Evolutionary conservation across 64 coral and sea anemone species (phyloP).

Genomic region (Porites lutea): DNA sequence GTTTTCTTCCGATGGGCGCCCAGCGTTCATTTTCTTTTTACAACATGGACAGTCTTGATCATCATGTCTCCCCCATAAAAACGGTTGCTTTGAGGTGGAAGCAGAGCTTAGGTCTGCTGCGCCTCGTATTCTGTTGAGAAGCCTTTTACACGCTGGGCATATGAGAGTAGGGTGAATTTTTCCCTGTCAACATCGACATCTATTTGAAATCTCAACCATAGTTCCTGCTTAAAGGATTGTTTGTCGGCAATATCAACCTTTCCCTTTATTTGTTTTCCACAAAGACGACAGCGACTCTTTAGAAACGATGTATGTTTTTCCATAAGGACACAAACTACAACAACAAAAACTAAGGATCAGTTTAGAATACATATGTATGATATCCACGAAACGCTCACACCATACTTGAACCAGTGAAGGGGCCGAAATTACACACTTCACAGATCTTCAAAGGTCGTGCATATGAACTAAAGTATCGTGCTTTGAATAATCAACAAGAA

Average conservation of each 20-base stretch:
- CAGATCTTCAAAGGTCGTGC: no score
- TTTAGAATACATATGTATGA: neutral
- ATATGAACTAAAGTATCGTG: slow-evolving; percentile 5
- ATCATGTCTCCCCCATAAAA: neutral
- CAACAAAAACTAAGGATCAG: neutral
- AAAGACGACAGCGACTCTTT: neutral
- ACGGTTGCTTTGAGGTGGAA: neutral
- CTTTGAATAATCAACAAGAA: slow-evolving; percentile 8
- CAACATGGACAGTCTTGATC: no score
- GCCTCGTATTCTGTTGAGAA: slow-evolving; percentile 5
- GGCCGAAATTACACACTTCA: no score
- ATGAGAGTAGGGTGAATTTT: neutral
- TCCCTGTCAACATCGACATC: neutral
- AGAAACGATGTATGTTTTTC: slow-evolving; percentile 3
- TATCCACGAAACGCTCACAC: neutral
- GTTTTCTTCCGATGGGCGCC: neutral
- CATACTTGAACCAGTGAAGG: neutral
- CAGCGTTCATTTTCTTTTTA: neutral
- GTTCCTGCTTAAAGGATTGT: neutral
- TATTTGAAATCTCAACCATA: slow-evolving; percentile 8
- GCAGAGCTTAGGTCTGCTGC: neutral
- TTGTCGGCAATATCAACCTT: neutral
- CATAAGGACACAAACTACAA: neutral
- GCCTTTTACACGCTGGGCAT: slow-evolving; percentile 7
- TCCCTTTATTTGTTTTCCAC: neutral